Evolutionary conservation across 2,113 vertebrate genomes (phyloP).

Genomic region (Osmerus mordax): DNA sequence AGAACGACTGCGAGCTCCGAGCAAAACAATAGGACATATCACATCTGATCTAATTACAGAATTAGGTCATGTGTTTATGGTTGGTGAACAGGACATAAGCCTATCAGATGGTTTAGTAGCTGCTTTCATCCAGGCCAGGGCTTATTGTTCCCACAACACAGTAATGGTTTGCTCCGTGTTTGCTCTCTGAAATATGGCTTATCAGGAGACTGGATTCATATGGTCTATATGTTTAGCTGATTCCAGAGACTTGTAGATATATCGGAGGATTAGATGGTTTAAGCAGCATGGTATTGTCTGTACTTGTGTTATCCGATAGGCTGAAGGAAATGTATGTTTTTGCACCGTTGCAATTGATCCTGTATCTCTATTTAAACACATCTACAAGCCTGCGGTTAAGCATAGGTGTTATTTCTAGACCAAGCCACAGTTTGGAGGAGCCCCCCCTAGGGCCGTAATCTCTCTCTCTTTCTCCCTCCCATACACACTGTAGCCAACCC

Average conservation of each 20-base stretch:
- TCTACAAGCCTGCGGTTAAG: too few relatives aligned
- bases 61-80: slow-evolving; percentile 48
- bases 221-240: not conserved
- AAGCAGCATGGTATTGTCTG: too few relatives aligned
- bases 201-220: slow-evolving; percentile 27
- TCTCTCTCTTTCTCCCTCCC: too few relatives aligned
- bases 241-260: too few relatives aligned
- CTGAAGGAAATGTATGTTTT: not conserved
- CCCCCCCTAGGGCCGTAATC: too few relatives aligned
- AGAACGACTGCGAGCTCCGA: slow-evolving; percentile 25
- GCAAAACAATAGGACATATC: slow-evolving; percentile 37
- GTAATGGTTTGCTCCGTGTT: slow-evolving; percentile 40
- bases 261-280: too few relatives aligned
- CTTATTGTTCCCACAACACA: slow-evolving; percentile 56
- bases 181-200: slow-evolving; percentile 49
- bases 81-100: slow-evolving; percentile 35
- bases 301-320: too few relatives aligned
- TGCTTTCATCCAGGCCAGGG: slow-evolving; percentile 51
- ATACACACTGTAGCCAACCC: too few relatives aligned
- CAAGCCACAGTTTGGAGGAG: too few relatives aligned
- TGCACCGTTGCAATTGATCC: too few relatives aligned
- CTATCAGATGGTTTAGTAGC: slow-evolving; percentile 21
- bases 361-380: too few relatives aligned
- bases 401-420: too few relatives aligned
- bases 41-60: slow-evolving; percentile 55